phyloP scores from a whole-genome alignment of 2,888 invertebrate species.

The Leptinotarsa tumamoca region DNA sequence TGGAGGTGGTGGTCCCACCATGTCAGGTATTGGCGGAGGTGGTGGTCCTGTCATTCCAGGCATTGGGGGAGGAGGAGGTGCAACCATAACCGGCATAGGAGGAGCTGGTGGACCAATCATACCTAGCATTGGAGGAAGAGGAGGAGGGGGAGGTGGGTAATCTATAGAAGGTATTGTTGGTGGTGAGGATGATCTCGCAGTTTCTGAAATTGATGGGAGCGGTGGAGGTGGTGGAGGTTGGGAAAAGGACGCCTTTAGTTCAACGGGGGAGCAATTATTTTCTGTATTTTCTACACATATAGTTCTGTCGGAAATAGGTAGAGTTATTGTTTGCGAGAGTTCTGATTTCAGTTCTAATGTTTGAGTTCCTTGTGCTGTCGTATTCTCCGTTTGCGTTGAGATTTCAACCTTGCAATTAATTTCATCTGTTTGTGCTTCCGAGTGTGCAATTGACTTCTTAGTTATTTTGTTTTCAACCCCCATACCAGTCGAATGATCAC shows the following conservation, averaged over 20 bases:
- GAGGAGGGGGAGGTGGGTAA: slow-evolving; percentile 41
- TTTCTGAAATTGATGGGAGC: slow-evolving; percentile 63
- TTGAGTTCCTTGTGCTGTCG: slow-evolving; percentile 31
- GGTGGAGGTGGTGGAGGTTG: slow-evolving; percentile 57
- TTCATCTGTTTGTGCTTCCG: slow-evolving; percentile 42
- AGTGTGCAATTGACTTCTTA: slow-evolving; percentile 27
- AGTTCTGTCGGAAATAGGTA: background rate
- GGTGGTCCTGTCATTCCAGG: slow-evolving; percentile 33
- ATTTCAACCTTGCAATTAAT: slow-evolving; percentile 21
- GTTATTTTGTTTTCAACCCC: slow-evolving; percentile 37
- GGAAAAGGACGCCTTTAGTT: slow-evolving; percentile 62
- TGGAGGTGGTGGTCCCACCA: slow-evolving; percentile 47
- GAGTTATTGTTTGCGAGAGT: no score
- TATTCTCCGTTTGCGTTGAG: slow-evolving; percentile 45
- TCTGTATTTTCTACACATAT: background rate
- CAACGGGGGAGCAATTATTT: slow-evolving; percentile 29
- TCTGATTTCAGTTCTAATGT: background rate
- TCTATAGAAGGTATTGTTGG: slow-evolving; percentile 45
- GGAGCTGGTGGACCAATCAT: slow-evolving; percentile 46
- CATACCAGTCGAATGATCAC: slow-evolving; percentile 52
- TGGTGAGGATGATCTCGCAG: slow-evolving; percentile 31
- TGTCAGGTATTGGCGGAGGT: slow-evolving; percentile 47
- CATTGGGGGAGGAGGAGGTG: slow-evolving; percentile 46
- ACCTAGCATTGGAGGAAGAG: slow-evolving; percentile 54
- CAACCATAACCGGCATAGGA: slow-evolving; percentile 40